A percentile compares a stretch with the other conserved stretches of the same genome.
Conservation (phyloP, 1,140 invertebrate genomes). For the Drosophila setifemur region DNA sequence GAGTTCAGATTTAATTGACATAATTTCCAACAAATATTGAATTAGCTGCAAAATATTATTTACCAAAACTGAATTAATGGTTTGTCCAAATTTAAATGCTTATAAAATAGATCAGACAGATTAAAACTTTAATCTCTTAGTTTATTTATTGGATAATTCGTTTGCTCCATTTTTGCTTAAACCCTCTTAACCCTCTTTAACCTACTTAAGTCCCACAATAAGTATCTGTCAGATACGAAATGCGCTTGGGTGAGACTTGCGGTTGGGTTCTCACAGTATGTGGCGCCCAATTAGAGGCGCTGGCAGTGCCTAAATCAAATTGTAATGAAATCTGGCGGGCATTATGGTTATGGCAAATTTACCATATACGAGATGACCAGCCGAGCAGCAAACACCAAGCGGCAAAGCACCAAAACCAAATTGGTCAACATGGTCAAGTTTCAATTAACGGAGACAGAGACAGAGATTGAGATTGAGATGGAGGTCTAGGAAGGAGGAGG, state of each 20-base stretch:
- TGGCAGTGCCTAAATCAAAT: constrained; percentile 73
- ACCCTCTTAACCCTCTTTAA: background rate
- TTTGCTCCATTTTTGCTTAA: background rate
- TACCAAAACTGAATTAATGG: too few species aligned
- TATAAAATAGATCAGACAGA: too few species aligned
- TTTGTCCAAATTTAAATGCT: too few species aligned
- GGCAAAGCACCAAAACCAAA: constrained; percentile 38
- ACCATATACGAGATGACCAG: constrained; percentile 59
- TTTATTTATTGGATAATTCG: too few species aligned
- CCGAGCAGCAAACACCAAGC: constrained; percentile 11
- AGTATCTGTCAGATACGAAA: constrained; percentile 1
- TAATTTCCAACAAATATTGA: too few species aligned
- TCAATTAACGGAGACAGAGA: constrained; percentile 60
- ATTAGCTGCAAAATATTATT: too few species aligned
- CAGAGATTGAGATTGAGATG: constrained; percentile 5
- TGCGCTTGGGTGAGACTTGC: constrained; percentile 1
- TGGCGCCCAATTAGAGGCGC: constrained; percentile 69
- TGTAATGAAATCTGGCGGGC: constrained; percentile 71
- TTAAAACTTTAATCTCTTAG: too few species aligned
- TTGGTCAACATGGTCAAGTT: constrained; percentile 79
- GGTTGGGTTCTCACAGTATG: constrained; percentile 67
- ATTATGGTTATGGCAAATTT: constrained; percentile 79
- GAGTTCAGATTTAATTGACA: too few species aligned
- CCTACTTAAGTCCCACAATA: background rate
- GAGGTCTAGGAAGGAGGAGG: background rate